A percentile compares a stretch with the other conserved stretches of the same genome.
phyloP scores from a whole-genome alignment of 2,888 invertebrate genomes.

The Brenthis daphne region DNA sequence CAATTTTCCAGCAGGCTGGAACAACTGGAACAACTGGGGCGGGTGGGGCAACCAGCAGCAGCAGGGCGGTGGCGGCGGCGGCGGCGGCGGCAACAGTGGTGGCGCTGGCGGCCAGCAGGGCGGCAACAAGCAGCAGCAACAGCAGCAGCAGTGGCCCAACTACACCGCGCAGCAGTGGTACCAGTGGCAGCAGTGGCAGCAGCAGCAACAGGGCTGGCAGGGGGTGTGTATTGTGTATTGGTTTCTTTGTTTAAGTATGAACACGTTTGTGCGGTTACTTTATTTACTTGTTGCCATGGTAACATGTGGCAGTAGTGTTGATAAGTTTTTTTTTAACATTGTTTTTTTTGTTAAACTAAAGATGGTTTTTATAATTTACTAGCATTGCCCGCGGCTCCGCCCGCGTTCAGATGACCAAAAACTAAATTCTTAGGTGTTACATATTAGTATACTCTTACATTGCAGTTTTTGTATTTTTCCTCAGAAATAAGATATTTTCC shows the following conservation, averaged over 20 bases:
- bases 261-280: too few species aligned
- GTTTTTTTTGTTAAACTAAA: too few species aligned
- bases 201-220: conserved; percentile 69
- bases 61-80: conserved; percentile 36
- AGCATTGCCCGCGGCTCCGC: too few species aligned
- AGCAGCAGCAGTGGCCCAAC: conserved; percentile 44
- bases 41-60: conserved; percentile 39
- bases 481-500: too few species aligned
- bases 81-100: conserved; percentile 19
- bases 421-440: too few species aligned
- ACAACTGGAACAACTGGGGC: conserved; percentile 64
- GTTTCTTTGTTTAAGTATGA: not conserved
- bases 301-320: too few species aligned
- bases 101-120: conserved; percentile 44
- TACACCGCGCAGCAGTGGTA: conserved; percentile 75
- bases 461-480: too few species aligned
- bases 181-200: conserved; percentile 79
- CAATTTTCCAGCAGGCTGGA: conserved; percentile 52
- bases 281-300: too few species aligned
- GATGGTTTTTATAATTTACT: too few species aligned
- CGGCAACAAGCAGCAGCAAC: conserved; percentile 30
- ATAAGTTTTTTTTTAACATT: too few species aligned
- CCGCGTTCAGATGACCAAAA: too few species aligned
- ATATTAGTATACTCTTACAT: too few species aligned
- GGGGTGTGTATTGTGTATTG: conserved; percentile 50